Evolutionary conservation across 2,113 vertebrate genomes (phyloP).

Genomic region (Takifugu flavidus): DNA sequence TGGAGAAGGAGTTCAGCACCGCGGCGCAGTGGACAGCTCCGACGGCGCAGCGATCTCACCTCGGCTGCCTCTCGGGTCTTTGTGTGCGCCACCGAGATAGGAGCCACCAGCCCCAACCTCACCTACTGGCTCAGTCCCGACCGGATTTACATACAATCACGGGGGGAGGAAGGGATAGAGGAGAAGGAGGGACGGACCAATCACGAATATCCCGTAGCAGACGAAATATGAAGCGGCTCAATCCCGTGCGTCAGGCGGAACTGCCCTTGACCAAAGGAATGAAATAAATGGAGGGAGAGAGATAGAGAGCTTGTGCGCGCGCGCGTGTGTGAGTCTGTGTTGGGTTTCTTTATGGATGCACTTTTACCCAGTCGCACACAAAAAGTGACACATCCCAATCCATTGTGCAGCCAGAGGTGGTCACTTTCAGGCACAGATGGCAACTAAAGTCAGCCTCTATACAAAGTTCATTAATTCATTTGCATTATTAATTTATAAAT

Average conservation of each 20-base stretch:
- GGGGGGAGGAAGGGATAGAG: constrained; percentile 20
- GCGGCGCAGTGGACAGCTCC: constrained; percentile 71
- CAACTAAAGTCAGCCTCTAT: neutral
- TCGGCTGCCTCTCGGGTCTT: constrained; percentile 59
- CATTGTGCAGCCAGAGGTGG: neutral
- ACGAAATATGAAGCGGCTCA: constrained; percentile 19
- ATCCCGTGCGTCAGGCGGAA: constrained; percentile 16
- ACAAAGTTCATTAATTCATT: neutral
- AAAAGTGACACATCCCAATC: neutral
- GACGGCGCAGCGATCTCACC: constrained; percentile 55
- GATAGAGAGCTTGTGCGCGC: neutral
- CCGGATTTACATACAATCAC: constrained; percentile 71
- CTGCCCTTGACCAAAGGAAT: constrained; percentile 28
- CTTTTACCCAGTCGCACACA: neutral
- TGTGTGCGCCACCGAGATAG: constrained; percentile 63
- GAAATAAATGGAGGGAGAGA: neutral
- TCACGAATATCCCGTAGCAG: constrained; percentile 52
- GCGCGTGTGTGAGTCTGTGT: neutral
- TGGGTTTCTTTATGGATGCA: constrained; percentile 7
- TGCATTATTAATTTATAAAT: neutral
- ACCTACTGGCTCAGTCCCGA: constrained; percentile 63
- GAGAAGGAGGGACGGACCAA: constrained; percentile 54
- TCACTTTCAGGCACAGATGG: neutral
- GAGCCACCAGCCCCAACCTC: constrained; percentile 68
- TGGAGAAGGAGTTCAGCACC: constrained; percentile 69